A percentile compares a stretch with the other conserved stretches of the same genome.
These are phyloP conservation scores for Molothrus ater DNA, from an alignment of 2,797 vertebrate genomes.

Conservation along the genomic window DNA sequence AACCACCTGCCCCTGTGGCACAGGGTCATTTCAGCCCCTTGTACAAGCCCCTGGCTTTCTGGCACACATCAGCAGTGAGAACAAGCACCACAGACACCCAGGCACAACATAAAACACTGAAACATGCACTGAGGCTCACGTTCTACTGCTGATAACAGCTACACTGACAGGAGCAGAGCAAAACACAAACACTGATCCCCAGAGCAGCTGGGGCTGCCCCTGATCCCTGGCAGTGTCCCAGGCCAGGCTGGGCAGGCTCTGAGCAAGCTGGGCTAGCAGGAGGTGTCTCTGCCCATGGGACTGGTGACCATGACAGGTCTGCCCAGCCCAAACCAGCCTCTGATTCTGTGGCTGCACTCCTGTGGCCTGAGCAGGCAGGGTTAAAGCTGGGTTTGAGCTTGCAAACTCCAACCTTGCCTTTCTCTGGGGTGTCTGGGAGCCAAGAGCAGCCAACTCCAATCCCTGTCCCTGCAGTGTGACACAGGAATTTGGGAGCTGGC, in stretches of 20 bases:
- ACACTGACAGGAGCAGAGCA: background rate
- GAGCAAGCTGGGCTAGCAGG: accelerated
- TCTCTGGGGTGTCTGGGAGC: background rate
- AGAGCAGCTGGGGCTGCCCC: background rate
- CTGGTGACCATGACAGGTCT: accelerated
- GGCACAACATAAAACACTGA: background rate
- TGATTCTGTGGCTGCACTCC: accelerated
- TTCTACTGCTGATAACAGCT: background rate
- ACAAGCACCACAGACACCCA: background rate
- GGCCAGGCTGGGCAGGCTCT: accelerated
- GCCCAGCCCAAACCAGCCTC: background rate
- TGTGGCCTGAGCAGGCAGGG: background rate
- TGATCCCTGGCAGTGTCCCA: background rate
- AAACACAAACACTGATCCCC: background rate
- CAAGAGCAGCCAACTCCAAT: background rate
- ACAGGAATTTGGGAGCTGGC: background rate
- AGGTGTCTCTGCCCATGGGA: background rate
- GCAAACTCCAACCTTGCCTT: background rate
- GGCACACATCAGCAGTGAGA: background rate
- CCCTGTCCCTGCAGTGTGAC: background rate
- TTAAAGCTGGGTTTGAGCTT: background rate
- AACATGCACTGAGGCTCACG: background rate
- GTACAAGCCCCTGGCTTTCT: accelerated
- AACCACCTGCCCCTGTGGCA: background rate
- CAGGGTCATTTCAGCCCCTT: background rate